These are phyloP conservation scores for Xenus cinereus DNA, from an alignment of 2,113 vertebrate genomes.

Conservation along the genomic window DNA sequence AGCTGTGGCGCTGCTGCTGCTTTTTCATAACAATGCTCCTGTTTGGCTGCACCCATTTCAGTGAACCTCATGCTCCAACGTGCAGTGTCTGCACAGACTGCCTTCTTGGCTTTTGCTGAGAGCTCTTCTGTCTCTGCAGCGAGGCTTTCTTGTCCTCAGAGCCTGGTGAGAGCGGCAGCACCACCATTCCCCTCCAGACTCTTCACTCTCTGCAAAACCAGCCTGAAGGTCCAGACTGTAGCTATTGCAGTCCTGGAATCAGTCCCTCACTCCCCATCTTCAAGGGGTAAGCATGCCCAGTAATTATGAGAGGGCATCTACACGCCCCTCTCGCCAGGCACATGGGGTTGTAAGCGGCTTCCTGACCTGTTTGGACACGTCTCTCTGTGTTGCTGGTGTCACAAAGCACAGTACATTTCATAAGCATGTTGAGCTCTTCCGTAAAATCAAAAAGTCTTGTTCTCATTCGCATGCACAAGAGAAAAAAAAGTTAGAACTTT, in stretches of 20 bases:
- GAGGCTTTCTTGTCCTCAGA: background rate
- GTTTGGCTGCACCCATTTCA: rapidly evolving
- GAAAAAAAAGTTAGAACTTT: too few species aligned
- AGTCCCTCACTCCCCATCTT: background rate
- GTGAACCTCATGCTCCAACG: rapidly evolving
- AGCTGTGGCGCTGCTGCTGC: background rate
- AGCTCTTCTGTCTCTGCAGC: background rate
- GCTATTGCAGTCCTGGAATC: background rate
- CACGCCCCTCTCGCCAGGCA: too few species aligned
- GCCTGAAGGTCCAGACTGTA: background rate
- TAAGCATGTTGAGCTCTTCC: background rate
- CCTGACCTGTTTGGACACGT: background rate
- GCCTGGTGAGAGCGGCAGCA: background rate
- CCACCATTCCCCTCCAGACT: background rate
- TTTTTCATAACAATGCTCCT: background rate
- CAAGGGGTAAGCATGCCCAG: rapidly evolving
- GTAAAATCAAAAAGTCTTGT: background rate
- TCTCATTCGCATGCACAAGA: too few species aligned
- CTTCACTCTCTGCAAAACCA: background rate
- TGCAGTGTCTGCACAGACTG: too few species aligned
- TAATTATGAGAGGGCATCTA: rapidly evolving
- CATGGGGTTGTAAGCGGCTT: background rate
- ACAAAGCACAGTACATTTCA: background rate
- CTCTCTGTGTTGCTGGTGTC: background rate
- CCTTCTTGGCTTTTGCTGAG: background rate